These are phyloP conservation scores for Myanophis thanlyinensis DNA, from an alignment of 2,113 vertebrate species.

Conservation along the genomic window DNA sequence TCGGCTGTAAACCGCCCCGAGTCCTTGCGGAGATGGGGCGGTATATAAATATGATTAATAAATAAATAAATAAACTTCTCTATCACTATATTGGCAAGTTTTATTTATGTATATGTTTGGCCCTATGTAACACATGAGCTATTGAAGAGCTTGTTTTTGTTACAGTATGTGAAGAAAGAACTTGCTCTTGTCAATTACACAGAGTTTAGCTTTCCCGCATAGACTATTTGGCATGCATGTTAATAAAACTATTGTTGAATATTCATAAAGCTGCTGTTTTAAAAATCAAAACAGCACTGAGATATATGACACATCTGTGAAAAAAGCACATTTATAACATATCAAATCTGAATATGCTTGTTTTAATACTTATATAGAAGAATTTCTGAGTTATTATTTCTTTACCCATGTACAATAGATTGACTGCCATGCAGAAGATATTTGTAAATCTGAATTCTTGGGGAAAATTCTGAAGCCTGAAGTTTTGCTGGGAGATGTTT, in stretches of 20 bases:
- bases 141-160: neutral
- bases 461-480: neutral
- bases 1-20: too few relatives aligned
- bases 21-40: too few relatives aligned
- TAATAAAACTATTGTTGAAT: neutral
- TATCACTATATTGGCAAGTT: neutral
- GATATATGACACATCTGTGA: neutral
- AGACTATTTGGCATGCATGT: neutral
- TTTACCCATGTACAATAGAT: neutral
- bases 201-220: neutral
- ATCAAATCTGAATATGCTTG: neutral
- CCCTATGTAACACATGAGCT: neutral
- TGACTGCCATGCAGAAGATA: neutral
- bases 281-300: neutral
- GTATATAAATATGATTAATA: too few relatives aligned
- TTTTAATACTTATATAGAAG: neutral
- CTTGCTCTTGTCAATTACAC: neutral
- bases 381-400: neutral
- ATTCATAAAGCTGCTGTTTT: neutral
- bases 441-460: neutral
- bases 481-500: neutral
- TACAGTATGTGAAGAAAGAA: neutral
- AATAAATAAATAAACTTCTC: too few relatives aligned
- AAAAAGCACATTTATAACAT: neutral
- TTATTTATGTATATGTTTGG: neutral